A percentile compares a stretch with the other conserved stretches of the same genome.
Evolutionary conservation across 2,888 invertebrate species (phyloP).

Genomic region (Mythimna ferrago): DNA sequence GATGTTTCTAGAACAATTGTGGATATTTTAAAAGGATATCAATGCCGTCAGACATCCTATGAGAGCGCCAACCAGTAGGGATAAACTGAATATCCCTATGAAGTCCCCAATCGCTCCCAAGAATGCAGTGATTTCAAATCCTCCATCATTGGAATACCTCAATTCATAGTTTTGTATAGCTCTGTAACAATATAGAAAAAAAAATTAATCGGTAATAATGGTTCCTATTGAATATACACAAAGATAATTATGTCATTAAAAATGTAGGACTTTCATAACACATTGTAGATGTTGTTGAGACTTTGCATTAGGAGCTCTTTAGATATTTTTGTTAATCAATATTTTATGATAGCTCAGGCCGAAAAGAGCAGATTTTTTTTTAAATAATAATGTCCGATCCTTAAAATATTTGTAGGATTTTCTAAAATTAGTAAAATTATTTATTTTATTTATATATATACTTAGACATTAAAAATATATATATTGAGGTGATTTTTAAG

Average conservation of each 20-base stretch:
- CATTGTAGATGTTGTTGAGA: neutral
- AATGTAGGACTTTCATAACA: neutral
- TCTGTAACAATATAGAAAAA: constrained; percentile 82
- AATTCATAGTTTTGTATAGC: constrained; percentile 97
- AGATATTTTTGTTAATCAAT: too few relatives aligned
- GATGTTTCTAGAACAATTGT: neutral
- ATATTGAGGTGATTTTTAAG: too few relatives aligned
- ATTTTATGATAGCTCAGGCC: too few relatives aligned
- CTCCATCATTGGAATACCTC: constrained; percentile 95
- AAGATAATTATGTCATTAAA: neutral
- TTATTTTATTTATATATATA: too few relatives aligned
- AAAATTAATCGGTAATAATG: constrained; percentile 10
- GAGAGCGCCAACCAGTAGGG: constrained; percentile 97
- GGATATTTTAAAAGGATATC: constrained; percentile 94
- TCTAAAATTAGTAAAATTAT: too few relatives aligned
- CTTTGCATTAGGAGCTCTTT: too few relatives aligned
- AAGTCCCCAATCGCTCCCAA: constrained; percentile 97
- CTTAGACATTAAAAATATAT: too few relatives aligned
- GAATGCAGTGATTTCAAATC: constrained; percentile 97
- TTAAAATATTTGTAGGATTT: too few relatives aligned
- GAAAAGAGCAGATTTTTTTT: too few relatives aligned
- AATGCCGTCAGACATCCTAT: constrained; percentile 98
- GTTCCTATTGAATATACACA: neutral
- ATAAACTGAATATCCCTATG: constrained; percentile 97
- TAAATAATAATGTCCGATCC: too few relatives aligned